phyloP scores from a whole-genome alignment of 2,888 invertebrate species.

The Dryococelus australis region DNA sequence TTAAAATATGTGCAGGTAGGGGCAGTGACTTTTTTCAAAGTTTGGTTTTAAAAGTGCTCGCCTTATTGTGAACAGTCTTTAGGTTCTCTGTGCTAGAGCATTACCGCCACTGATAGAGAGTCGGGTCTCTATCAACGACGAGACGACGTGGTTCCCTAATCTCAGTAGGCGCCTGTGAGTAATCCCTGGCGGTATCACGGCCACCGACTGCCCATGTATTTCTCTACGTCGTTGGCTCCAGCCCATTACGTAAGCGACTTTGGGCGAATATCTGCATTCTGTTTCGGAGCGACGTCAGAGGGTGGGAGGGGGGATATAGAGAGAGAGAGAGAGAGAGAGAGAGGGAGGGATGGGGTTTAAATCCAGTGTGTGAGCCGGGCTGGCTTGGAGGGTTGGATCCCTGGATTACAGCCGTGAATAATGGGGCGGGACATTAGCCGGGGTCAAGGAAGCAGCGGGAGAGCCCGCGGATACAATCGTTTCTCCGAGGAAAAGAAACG shows the following conservation, averaged over 20 bases:
- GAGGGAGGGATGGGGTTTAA: not conserved
- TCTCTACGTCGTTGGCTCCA: not conserved
- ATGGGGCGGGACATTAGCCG: not conserved
- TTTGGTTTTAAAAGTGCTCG: too few relatives aligned
- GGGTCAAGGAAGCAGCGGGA: not conserved
- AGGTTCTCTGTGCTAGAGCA: too few relatives aligned
- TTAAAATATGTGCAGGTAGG: too few relatives aligned
- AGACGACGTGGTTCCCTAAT: too few relatives aligned
- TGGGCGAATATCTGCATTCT: not conserved
- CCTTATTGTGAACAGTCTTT: too few relatives aligned
- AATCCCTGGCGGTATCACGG: not conserved
- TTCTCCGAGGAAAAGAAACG: not conserved
- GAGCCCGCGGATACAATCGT: not conserved
- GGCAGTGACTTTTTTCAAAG: too few relatives aligned
- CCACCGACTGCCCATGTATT: not conserved
- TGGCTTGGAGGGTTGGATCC: not conserved
- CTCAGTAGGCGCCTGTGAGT: too few relatives aligned
- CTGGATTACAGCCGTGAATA: not conserved
- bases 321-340: not conserved
- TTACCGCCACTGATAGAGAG: too few relatives aligned
- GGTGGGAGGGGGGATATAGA: too few relatives aligned
- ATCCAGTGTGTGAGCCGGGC: not conserved
- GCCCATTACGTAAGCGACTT: conserved; percentile 9
- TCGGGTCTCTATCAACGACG: too few relatives aligned
- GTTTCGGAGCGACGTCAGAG: not conserved